Evolutionary conservation across 1,140 invertebrate genomes (phyloP).

Genomic region (Eueides isabella): DNA sequence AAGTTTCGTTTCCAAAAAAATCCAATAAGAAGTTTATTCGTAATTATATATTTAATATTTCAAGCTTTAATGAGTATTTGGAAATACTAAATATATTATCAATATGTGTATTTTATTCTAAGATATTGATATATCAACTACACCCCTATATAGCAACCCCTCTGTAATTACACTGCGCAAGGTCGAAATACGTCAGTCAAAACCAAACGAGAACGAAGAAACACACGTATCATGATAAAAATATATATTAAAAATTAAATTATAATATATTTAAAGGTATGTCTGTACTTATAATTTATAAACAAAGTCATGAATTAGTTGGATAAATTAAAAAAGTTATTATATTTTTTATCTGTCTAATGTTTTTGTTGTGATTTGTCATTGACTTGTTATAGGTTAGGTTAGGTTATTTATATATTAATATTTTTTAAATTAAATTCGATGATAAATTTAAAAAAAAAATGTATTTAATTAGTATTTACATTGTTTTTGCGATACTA

Average conservation of each 20-base stretch:
- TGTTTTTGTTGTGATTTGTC: background rate
- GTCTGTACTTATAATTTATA: background rate
- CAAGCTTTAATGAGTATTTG: too few relatives aligned
- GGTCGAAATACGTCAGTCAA: conserved; percentile 22
- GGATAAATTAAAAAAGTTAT: background rate
- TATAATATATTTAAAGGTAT: background rate
- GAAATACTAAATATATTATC: too few relatives aligned
- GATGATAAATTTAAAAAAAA: too few relatives aligned
- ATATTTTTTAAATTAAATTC: background rate
- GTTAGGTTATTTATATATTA: background rate
- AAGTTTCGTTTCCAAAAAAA: too few relatives aligned
- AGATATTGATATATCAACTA: background rate
- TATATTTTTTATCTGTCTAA: background rate
- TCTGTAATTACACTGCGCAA: conserved; percentile 27
- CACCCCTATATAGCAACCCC: background rate
- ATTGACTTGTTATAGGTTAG: background rate
- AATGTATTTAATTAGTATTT: too few relatives aligned
- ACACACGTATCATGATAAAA: background rate
- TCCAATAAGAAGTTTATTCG: too few relatives aligned
- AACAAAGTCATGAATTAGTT: conserved; percentile 40
- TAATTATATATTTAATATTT: too few relatives aligned
- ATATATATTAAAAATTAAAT: conserved; percentile 1
- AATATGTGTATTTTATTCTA: too few relatives aligned
- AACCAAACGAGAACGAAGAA: background rate
- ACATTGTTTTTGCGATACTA: too few relatives aligned